Percentiles rank a stretch among this genome's conserved stretches.
Conservation (phyloP, 2,888 invertebrate genomes). For the Mesorhabditis spiculigera region DNA sequence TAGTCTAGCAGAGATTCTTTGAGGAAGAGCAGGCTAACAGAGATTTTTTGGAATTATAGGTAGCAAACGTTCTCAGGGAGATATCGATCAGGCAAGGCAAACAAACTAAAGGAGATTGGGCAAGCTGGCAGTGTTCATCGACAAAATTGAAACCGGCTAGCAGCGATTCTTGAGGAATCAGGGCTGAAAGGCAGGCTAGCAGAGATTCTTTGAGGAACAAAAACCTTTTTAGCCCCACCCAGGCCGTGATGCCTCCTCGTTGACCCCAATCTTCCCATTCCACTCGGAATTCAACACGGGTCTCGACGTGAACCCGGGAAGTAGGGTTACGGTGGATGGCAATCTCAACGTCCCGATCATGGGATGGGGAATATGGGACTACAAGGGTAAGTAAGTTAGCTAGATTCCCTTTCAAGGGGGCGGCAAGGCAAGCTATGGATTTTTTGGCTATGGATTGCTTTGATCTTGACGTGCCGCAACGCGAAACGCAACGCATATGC, state of each 20-base stretch:
- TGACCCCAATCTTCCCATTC: conserved; percentile 48
- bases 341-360: conserved; percentile 47
- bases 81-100: too few species aligned
- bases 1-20: too few species aligned
- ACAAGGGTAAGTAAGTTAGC: conserved; percentile 28
- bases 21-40: too few species aligned
- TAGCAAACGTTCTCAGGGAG: background rate
- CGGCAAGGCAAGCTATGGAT: background rate
- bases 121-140: too few species aligned
- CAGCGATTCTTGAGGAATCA: too few species aligned
- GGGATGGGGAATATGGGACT: conserved; percentile 54
- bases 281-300: conserved; percentile 48
- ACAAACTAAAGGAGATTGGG: too few species aligned
- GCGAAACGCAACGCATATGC: too few species aligned
- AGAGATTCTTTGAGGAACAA: too few species aligned
- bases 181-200: too few species aligned
- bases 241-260: conserved; percentile 45
- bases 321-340: conserved; percentile 44
- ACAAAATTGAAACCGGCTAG: too few species aligned
- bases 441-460: background rate
- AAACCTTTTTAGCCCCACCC: conserved; percentile 40
- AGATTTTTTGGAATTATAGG: background rate
- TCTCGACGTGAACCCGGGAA: conserved; percentile 48
- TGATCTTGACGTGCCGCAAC: too few species aligned
- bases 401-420: too few species aligned